phyloP scores from a whole-genome alignment of 1,140 invertebrate species.

The Varroa destructor region DNA sequence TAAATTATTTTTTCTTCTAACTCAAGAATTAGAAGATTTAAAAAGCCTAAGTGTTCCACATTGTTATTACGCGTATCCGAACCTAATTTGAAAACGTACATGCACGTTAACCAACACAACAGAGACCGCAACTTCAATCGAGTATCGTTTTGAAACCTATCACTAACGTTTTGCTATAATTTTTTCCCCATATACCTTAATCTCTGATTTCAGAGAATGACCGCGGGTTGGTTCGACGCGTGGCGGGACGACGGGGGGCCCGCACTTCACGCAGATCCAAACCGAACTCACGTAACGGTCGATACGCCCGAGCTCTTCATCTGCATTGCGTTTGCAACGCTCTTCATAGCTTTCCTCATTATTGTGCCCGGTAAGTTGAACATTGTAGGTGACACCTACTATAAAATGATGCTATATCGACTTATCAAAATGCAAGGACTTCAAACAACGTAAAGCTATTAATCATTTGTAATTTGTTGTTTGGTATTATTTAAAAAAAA shows the following conservation, averaged over 20 bases:
- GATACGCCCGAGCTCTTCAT: constrained; percentile 70
- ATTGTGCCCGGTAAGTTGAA: constrained; percentile 60
- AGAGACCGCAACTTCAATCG: too few species aligned
- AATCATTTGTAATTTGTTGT: background rate
- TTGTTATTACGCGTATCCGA: too few species aligned
- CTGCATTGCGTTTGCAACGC: constrained; percentile 66
- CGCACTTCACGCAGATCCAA: constrained; percentile 76
- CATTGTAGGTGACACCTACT: too few species aligned
- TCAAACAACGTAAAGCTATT: background rate
- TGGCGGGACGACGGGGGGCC: constrained; percentile 80
- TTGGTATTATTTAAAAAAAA: background rate
- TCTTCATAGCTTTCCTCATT: constrained; percentile 76
- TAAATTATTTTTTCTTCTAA: too few species aligned
- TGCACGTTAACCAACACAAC: too few species aligned
- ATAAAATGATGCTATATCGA: too few species aligned
- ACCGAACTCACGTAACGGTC: constrained; percentile 79
- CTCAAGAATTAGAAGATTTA: too few species aligned
- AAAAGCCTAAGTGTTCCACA: too few species aligned
- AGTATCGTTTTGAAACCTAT: too few species aligned
- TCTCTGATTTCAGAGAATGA: constrained; percentile 12
- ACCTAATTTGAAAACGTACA: too few species aligned
- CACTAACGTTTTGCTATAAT: too few species aligned
- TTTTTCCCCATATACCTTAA: too few species aligned
- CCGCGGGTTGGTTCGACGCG: constrained; percentile 67
- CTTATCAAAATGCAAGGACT: background rate